These are phyloP conservation scores for Cephalotes varians DNA, from an alignment of 2,888 invertebrate species.

Conservation along the genomic window DNA sequence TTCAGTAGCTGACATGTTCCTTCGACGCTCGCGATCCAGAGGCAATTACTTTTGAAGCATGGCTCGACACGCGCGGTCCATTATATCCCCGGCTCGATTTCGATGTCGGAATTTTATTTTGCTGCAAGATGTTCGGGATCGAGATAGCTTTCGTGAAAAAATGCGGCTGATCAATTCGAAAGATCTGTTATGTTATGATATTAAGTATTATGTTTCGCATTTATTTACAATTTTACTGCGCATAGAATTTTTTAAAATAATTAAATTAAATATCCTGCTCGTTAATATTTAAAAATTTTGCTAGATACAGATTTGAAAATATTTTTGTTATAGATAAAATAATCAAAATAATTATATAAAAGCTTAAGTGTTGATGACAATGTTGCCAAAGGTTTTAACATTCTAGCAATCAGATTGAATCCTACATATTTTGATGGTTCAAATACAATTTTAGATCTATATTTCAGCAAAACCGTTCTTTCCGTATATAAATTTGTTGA, in stretches of 20 bases:
- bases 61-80: slow-evolving; percentile 57
- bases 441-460: no score
- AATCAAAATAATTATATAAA: neutral
- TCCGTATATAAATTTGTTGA: neutral
- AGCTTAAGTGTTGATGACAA: no score
- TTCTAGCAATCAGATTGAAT: no score
- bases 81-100: slow-evolving; percentile 47
- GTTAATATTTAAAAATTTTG: no score
- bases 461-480: no score
- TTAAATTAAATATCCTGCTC: no score
- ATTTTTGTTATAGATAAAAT: no score
- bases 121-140: slow-evolving; percentile 20
- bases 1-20: slow-evolving; percentile 61
- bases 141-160: neutral
- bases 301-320: no score
- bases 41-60: slow-evolving; percentile 61
- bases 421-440: no score
- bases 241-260: neutral
- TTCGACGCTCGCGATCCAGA: slow-evolving; percentile 56
- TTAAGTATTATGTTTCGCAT: neutral
- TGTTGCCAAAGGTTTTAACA: no score
- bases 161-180: neutral
- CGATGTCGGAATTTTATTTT: slow-evolving; percentile 51
- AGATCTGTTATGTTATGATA: neutral
- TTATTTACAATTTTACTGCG: neutral